Conservation (phyloP, 2,888 invertebrate species). For the Melikaiella ostensackeni region DNA sequence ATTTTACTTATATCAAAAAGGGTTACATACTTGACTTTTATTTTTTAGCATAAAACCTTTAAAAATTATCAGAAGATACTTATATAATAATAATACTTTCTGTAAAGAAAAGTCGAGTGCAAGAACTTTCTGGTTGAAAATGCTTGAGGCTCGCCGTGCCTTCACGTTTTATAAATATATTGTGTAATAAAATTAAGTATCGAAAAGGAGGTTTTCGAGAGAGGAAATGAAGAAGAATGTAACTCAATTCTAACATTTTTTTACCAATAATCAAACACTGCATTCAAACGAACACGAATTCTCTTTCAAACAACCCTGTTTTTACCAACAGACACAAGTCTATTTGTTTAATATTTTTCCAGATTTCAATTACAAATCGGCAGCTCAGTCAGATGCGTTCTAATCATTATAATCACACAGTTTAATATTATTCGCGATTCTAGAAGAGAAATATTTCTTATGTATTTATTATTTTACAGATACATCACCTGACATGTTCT, state of each 20-base stretch:
- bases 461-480: constrained; percentile 5
- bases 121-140: too few species aligned
- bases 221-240: neutral
- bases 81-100: too few species aligned
- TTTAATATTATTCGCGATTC: neutral
- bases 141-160: neutral
- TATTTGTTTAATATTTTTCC: neutral
- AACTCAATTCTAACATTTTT: neutral
- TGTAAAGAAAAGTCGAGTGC: too few species aligned
- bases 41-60: too few species aligned
- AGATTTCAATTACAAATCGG: neutral
- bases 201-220: constrained; percentile 1
- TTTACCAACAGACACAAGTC: neutral
- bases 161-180: constrained; percentile 13
- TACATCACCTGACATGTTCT: neutral
- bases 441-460: neutral
- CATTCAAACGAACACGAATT: constrained; percentile 23
- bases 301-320: constrained; percentile 6
- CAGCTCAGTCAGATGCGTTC: constrained; percentile 1
- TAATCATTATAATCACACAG: neutral
- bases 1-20: too few species aligned
- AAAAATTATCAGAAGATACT: too few species aligned
- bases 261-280: constrained; percentile 16
- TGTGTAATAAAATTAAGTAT: neutral
- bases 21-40: too few species aligned